Percentiles rank a stretch among this genome's conserved stretches.
Evolutionary conservation across 2,797 vertebrate species (phyloP).

Genomic region (Phoeniculus purpureus): DNA sequence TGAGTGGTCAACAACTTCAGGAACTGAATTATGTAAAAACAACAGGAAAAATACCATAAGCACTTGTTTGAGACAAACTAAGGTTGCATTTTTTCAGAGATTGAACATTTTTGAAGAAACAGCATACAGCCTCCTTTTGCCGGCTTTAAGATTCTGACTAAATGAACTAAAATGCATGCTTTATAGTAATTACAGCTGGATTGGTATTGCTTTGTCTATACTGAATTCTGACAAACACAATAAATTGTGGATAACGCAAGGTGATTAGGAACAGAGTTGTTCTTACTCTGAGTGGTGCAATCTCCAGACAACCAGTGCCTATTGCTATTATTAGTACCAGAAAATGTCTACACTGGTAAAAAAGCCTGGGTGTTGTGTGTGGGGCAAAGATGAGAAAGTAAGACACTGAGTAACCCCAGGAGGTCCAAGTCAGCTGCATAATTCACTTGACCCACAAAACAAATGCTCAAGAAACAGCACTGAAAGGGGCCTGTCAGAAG

Average conservation of each 20-base stretch:
- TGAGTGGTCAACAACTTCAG: constrained; percentile 15
- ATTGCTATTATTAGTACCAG: background rate
- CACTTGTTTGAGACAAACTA: background rate
- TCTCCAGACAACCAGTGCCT: background rate
- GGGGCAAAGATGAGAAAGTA: background rate
- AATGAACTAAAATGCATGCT: background rate
- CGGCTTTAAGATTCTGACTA: background rate
- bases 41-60: background rate
- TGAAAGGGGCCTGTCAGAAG: no score
- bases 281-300: constrained; percentile 1
- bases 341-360: constrained; percentile 21
- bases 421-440: background rate
- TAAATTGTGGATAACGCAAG: background rate
- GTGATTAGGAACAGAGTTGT: background rate
- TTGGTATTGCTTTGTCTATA: background rate
- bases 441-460: background rate
- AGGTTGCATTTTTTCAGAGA: background rate
- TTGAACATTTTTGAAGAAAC: background rate
- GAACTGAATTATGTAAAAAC: background rate
- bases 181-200: background rate
- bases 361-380: background rate
- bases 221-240: background rate
- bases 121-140: background rate
- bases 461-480: background rate
- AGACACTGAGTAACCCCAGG: background rate